Percentiles rank a stretch among this genome's conserved stretches.
phyloP scores from a whole-genome alignment of 1,140 invertebrate genomes.

The Halictus rubicundus region DNA sequence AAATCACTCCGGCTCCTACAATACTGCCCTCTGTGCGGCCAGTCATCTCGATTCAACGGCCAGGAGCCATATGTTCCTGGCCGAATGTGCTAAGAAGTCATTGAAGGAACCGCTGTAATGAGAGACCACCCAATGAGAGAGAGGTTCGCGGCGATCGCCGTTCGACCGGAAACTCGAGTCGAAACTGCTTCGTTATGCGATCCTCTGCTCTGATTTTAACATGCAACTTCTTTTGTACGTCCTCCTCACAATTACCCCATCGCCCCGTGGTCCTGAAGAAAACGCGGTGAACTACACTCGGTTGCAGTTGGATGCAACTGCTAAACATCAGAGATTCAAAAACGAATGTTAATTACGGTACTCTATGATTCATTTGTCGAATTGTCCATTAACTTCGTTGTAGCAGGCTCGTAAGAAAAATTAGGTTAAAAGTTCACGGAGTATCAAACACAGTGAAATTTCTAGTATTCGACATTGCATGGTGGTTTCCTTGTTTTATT shows the following conservation, averaged over 20 bases:
- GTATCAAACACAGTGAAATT: no score
- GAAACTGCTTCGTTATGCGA: constrained; percentile 55
- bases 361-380: no score
- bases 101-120: constrained; percentile 62
- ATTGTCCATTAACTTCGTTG: no score
- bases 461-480: no score
- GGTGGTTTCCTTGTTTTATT: no score
- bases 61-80: constrained; percentile 62
- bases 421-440: no score
- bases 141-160: constrained; percentile 48
- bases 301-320: no score
- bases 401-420: no score
- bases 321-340: no score
- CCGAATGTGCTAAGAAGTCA: constrained; percentile 63
- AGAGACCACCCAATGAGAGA: constrained; percentile 61
- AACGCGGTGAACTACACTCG: no score
- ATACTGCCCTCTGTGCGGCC: constrained; percentile 56
- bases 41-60: constrained; percentile 59
- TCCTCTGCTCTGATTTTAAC: constrained; percentile 29
- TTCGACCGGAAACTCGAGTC: constrained; percentile 55
- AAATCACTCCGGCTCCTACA: constrained; percentile 60
- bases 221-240: constrained; percentile 8
- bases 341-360: no score
- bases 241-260: not conserved
- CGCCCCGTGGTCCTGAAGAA: no score